Base-by-base conservation (phyloP, 2,797 vertebrate genomes). In the Pelochelys cantorii region DNA sequence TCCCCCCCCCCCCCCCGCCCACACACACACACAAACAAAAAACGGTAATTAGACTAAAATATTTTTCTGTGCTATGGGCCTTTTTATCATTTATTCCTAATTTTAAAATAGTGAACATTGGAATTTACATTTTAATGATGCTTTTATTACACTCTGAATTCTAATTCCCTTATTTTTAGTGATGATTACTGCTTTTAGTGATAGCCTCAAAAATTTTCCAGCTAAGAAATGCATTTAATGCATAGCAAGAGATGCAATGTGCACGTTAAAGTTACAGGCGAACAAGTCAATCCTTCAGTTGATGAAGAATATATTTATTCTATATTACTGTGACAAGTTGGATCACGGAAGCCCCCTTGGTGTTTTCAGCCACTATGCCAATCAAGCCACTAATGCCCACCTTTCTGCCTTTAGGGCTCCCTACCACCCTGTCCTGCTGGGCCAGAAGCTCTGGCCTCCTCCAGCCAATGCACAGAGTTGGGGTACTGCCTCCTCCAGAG, bases 11-110 rank as follows among this genome's bases (percentile, higher is more conserved):
- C 4, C 7, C 60, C 7, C 2, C 25, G 11, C 59, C 2, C 25
- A 0, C 62, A 4, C 31, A 14, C 29, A 17, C 29, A 75, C 79
- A 79, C 84, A 93, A 95, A 79, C 55, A 91, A 94, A 78, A 92
- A 95, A 93, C 91, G 52, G 78, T 92, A 97, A 92, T 86, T 94
- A 83, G 86, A 34, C n/a, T 89, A 96, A 94, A 84, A 83, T 88
- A 96, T 25, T 59, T 48, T 18, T 83, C 81, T 80, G 93, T 96
- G 95, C 90, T 87, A 65, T 88, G 2, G 20, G 68, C 81, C 68
- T 53, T 92, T 94, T 97, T 93, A 93, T 88, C 95, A 86, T 96
- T 96, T 96, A 93, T 93, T 90, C 84, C 84, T 95, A 96, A 96
- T 83, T 96, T 92, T 86, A 90, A 92, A 97, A 95, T 0, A 81